These are phyloP conservation scores for Scaptomyza tumidula DNA, from an alignment of 2,888 invertebrate species.

Conservation along the genomic window DNA sequence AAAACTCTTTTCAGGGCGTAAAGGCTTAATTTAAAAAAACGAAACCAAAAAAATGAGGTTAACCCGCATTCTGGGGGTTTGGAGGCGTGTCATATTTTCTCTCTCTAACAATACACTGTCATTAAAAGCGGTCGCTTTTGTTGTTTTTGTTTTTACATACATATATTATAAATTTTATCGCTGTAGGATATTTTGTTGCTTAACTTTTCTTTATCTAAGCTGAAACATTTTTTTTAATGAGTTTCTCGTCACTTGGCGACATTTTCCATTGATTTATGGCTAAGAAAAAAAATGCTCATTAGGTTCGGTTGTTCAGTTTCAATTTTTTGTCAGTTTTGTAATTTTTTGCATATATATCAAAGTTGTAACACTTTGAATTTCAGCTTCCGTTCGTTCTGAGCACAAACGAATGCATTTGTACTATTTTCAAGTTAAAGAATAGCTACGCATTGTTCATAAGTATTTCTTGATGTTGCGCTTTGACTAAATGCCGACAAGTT, in stretches of 20 bases:
- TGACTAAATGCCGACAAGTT: slow-evolving; percentile 53
- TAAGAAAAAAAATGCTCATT: slow-evolving; percentile 29
- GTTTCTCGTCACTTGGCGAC: slow-evolving; percentile 61
- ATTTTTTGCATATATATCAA: slow-evolving; percentile 36
- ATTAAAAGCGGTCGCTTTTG: slow-evolving; percentile 49
- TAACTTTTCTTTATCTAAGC: slow-evolving; percentile 22
- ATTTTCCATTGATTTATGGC: slow-evolving; percentile 54
- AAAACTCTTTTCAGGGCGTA: too few relatives aligned
- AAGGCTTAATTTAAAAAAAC: too few relatives aligned
- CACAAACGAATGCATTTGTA: slow-evolving; percentile 37
- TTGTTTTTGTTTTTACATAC: slow-evolving; percentile 16
- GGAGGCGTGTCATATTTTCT: slow-evolving; percentile 36
- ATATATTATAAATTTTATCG: slow-evolving; percentile 18
- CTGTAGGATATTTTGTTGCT: slow-evolving; percentile 28
- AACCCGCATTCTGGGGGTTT: slow-evolving; percentile 44
- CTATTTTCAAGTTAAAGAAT: slow-evolving; percentile 38
- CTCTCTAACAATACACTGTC: slow-evolving; percentile 37
- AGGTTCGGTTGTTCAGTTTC: slow-evolving; percentile 2
- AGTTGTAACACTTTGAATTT: slow-evolving; percentile 40
- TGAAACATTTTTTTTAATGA: slow-evolving; percentile 59
- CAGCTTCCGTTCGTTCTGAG: slow-evolving; percentile 18
- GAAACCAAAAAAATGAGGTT: slow-evolving; percentile 33
- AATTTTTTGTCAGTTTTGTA: slow-evolving; percentile 13
- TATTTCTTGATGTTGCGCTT: slow-evolving; percentile 29
- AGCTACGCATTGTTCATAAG: slow-evolving; percentile 36